phyloP scores from a whole-genome alignment of 2,113 vertebrate genomes.

The Nerophis lumbriciformis region DNA sequence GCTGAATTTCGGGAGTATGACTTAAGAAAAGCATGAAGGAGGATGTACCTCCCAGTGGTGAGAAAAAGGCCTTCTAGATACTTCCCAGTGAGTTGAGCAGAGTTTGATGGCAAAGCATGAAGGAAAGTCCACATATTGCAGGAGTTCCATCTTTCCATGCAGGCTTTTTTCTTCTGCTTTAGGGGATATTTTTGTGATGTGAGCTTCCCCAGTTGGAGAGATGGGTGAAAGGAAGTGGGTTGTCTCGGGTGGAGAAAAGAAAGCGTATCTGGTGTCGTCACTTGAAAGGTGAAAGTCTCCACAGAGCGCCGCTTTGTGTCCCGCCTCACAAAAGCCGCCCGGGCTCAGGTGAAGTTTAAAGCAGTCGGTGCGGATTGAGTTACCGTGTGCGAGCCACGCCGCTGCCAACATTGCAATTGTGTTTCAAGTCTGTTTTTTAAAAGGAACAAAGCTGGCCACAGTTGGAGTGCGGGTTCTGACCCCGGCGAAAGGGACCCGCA shows the following conservation, averaged over 20 bases:
- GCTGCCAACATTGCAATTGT: conserved; percentile 69
- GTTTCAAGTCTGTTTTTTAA: conserved; percentile 54
- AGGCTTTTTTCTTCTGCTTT: background rate
- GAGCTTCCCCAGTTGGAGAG: background rate
- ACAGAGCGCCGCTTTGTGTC: conserved; percentile 68
- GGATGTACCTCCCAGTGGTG: no score
- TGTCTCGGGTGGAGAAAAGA: conserved; percentile 27
- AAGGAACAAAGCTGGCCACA: conserved; percentile 64
- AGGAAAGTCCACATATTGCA: no score
- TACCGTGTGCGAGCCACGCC: conserved; percentile 57
- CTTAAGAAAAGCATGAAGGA: no score
- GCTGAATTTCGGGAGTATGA: no score
- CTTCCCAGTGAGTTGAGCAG: no score
- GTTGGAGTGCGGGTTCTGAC: conserved; percentile 49
- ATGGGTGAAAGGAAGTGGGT: background rate
- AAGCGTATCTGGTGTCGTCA: conserved; percentile 63
- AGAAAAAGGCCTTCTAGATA: no score
- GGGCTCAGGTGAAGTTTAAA: conserved; percentile 64
- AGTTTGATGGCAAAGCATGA: no score
- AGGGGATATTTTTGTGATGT: no score
- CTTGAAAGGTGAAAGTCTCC: conserved; percentile 62
- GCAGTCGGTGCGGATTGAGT: conserved; percentile 58
- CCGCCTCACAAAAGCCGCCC: conserved; percentile 58
- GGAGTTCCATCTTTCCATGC: background rate
- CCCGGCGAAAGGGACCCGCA: conserved; percentile 41